These are phyloP conservation scores for Drosophila neotestacea DNA, from an alignment of 2,888 invertebrate species.

Conservation along the genomic window DNA sequence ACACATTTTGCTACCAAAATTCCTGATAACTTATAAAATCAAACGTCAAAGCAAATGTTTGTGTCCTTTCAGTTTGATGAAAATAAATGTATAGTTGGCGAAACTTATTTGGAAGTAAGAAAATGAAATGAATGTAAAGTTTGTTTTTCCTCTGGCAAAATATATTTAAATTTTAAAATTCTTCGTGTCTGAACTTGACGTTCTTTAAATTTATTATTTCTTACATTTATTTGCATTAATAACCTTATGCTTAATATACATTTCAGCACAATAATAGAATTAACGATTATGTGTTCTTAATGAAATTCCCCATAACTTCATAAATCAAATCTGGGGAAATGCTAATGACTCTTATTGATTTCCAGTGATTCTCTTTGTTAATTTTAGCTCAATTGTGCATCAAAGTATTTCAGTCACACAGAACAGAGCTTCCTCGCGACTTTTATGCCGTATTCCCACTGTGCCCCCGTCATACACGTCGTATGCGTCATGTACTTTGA, in stretches of 20 bases:
- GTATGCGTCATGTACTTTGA: slow-evolving; percentile 50
- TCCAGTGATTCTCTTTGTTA: not conserved
- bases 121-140: too few relatives aligned
- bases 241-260: too few relatives aligned
- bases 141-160: too few relatives aligned
- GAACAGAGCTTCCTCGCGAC: too few relatives aligned
- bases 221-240: too few relatives aligned
- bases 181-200: not conserved
- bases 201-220: not conserved
- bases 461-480: slow-evolving; percentile 18
- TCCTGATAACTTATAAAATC: not conserved
- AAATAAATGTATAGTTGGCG: not conserved
- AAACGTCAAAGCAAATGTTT: not conserved
- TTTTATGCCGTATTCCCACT: slow-evolving; percentile 6
- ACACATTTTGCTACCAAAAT: not conserved
- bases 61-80: not conserved
- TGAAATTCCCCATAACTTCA: not conserved
- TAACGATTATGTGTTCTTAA: slow-evolving; percentile 3
- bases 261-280: slow-evolving; percentile 2
- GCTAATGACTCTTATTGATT: slow-evolving; percentile 26
- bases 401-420: slow-evolving; percentile 1
- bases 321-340: slow-evolving; percentile 20
- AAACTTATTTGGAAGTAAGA: not conserved
- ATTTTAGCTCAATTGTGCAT: slow-evolving; percentile 8
- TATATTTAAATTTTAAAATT: too few relatives aligned